Conservation (phyloP, 1,140 invertebrate genomes). For the Drosophila truncata region DNA sequence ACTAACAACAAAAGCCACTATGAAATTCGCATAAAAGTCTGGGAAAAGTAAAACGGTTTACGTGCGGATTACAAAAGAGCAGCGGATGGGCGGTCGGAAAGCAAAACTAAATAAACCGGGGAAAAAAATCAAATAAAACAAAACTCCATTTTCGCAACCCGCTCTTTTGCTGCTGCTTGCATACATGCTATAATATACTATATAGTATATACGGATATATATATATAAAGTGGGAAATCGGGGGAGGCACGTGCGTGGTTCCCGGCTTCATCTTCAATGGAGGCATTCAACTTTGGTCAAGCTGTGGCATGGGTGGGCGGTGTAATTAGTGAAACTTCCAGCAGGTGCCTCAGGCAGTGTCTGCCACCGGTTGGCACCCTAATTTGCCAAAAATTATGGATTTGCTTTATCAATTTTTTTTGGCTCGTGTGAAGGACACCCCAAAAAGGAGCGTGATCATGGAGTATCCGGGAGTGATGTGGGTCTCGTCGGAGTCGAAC, state of each 20-base stretch:
- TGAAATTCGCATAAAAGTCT: constrained; percentile 72
- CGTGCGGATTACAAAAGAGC: constrained; percentile 63
- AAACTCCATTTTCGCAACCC: constrained; percentile 52
- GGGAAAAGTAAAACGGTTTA: constrained; percentile 70
- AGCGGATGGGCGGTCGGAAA: constrained; percentile 30
- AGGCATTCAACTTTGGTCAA: constrained; percentile 61
- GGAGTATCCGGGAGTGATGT: constrained; percentile 15
- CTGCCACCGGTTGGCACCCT: constrained; percentile 70
- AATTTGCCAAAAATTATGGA: constrained; percentile 67
- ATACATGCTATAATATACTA: constrained; percentile 1
- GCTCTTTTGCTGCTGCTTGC: constrained; percentile 3
- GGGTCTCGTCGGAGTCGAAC: constrained; percentile 19
- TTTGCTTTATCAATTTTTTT: constrained; percentile 66
- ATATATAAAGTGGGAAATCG: constrained; percentile 17
- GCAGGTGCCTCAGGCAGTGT: constrained; percentile 40
- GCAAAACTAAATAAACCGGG: constrained; percentile 40
- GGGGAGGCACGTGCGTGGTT: constrained; percentile 66
- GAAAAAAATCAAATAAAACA: constrained; percentile 44
- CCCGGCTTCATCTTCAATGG: neutral
- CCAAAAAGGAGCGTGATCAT: constrained; percentile 7
- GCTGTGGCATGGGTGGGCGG: constrained; percentile 46
- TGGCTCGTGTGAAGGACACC: constrained; percentile 37
- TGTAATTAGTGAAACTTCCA: constrained; percentile 58
- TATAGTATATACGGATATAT: constrained; percentile 1
- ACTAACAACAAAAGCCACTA: constrained; percentile 40